phyloP scores from a whole-genome alignment of 2,113 vertebrate genomes.

The Malurus elegans region DNA sequence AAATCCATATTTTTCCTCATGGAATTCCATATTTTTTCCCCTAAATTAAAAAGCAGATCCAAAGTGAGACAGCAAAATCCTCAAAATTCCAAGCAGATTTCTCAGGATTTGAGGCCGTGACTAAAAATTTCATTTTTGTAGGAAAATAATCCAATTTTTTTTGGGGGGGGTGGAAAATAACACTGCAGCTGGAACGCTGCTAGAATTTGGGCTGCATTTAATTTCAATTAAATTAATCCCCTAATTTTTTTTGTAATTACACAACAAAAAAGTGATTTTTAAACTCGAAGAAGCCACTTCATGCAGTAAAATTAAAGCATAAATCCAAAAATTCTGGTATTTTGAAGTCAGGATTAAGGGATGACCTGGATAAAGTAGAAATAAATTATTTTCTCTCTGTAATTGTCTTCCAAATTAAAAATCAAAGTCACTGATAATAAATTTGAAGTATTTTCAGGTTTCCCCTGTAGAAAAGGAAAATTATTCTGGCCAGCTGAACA shows the following conservation, averaged over 20 bases:
- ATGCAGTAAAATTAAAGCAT: background rate
- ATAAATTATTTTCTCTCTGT: background rate
- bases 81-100: background rate
- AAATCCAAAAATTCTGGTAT: background rate
- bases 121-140: background rate
- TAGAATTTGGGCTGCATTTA: background rate
- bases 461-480: background rate
- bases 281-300: background rate
- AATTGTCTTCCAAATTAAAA: background rate
- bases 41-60: background rate
- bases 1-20: accelerated
- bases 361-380: background rate
- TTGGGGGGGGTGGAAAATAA: background rate
- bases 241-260: accelerated
- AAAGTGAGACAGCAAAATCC: background rate
- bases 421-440: accelerated
- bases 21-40: background rate
- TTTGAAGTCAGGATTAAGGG: background rate
- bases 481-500: background rate
- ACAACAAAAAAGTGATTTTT: background rate
- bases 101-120: background rate
- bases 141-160: background rate
- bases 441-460: background rate
- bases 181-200: background rate
- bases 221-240: background rate